Evolutionary conservation across 2,888 invertebrate genomes (phyloP).

Genomic region (Agrotis segetum): DNA sequence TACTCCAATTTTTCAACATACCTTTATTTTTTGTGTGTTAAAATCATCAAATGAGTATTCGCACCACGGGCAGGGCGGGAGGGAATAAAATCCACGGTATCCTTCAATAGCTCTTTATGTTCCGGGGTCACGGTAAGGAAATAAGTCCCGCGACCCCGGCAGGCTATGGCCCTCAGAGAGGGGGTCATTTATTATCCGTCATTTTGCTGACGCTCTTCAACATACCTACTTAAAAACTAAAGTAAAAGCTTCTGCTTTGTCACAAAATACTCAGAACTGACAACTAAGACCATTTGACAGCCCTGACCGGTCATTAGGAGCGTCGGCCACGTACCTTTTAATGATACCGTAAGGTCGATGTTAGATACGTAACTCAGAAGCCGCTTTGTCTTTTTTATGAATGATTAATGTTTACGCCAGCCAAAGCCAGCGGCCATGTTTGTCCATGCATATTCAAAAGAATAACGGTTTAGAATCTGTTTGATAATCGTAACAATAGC

Average conservation of each 20-base stretch:
- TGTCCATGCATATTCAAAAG: slow-evolving; percentile 83
- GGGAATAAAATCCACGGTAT: too few relatives aligned
- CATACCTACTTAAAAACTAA: background rate
- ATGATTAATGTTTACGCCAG: slow-evolving; percentile 84
- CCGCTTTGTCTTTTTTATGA: slow-evolving; percentile 90
- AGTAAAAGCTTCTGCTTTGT: background rate
- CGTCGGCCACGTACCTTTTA: slow-evolving; percentile 77
- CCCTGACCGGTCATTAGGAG: slow-evolving; percentile 77
- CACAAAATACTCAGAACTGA: slow-evolving; percentile 5
- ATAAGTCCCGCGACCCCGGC: too few relatives aligned
- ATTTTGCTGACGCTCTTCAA: too few relatives aligned
- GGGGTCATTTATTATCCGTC: too few relatives aligned
- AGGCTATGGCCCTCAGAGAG: too few relatives aligned
- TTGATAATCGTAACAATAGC: slow-evolving; percentile 70
- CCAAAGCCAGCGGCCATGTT: slow-evolving; percentile 70
- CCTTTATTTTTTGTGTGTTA: too few relatives aligned
- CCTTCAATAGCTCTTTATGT: too few relatives aligned
- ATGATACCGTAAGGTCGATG: slow-evolving; percentile 82
- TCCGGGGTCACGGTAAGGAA: too few relatives aligned
- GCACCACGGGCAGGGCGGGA: too few relatives aligned
- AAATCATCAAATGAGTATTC: too few relatives aligned
- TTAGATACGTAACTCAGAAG: slow-evolving; percentile 82
- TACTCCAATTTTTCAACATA: too few relatives aligned
- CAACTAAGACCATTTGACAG: slow-evolving; percentile 23
- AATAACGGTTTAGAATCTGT: slow-evolving; percentile 69